Evolutionary conservation across 1,140 invertebrate species (phyloP), one percentile per base, ranked within the genome.

Genomic region (Pinna nobilis): DNA sequence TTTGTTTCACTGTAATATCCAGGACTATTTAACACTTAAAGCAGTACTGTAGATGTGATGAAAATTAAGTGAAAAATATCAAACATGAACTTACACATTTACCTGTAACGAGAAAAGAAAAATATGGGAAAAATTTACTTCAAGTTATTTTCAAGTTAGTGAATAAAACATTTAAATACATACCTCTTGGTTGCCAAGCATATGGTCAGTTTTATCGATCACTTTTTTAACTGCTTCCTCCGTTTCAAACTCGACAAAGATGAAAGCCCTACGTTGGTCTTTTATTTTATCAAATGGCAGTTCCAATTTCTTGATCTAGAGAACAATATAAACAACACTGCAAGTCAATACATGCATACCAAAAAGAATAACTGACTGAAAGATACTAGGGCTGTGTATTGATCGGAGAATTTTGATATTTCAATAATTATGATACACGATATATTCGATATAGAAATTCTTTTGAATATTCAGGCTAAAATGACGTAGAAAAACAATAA

Each of bases 271-370:
- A 78, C 96, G 93, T 88, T 98, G 96, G 85, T 97, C 97, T 91
- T 98, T 98, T 88, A 94, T 94, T 88, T 98, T 98, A 85, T 98
- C 97, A 86, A 96, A 97, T 64, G 97, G 97, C 93, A 97, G 95
- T 90, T 98, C 97, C 64, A 98, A 92, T 82, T 98, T 96, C 61
- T 96, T 93, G 77, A 98, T 96, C 95, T 97, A 83, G 15, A 84
- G 80, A 57, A 33, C 30, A 51, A 1, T 28, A 53, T 51, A 51
- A 39, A 59, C 28, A 57, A 20, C 32, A 49, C 59, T 11, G 23
- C 30, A 49, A 37, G 11, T 59, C 11, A 59, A 53, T 60, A 37
- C 32, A 69, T 47, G 39, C 2, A 6, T n/a, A n/a, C 3, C n/a
- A 25, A 25, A 59, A n/a, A 28, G 28, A 49, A 6, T 25, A 20